Evolutionary conservation across 2,888 invertebrate genomes (phyloP), one percentile per base, ranked within the genome.

Genomic region (Aleiodes alternator): DNA sequence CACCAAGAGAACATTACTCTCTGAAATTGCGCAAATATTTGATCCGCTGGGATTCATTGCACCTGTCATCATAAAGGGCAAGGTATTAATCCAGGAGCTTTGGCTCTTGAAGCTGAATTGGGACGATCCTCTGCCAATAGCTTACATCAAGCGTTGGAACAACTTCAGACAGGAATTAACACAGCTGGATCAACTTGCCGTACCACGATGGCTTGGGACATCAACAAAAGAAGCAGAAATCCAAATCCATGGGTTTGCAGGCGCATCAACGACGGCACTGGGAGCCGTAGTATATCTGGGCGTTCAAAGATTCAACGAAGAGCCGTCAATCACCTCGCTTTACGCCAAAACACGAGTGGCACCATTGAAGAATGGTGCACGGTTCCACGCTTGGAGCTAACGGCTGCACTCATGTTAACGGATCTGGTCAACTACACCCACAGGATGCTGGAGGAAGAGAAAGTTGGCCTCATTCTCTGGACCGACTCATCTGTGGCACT

Each of bases 401-500:
- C 55, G 0, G 11, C 55, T 14, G 16, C 16, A 8, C 6, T 14
- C 7, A 8, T 55, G 16, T 8, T 55, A 3, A 55, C 16, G 3
- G 7, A 55, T n/a, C 55, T 55, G 4, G 7, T 55, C 16, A 16
- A 16, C 7, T n/a, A 55, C 7, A 8, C 16, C n/a, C 14, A 16
- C 0, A 3, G 16, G 8, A n/a, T 14, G 3, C 16, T 55, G 31
- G 51, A 57, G 4, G 12, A 70, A 9, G 12, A 64, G 16, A 43
- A 53, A 11, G n/a, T 48, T 38, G 57, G 66, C 14, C 11, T 71
- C 23, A 43, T 50, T 43, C 66, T 73, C 4, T 79, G 73, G 80
- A 80, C 84, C 0, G 83, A 83, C 69, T 83, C 83, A 6, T 74
- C 81, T 12, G 77, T 83, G 14, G 80, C 79, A 3, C 69, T 82